Base-by-base conservation (phyloP, 2,888 invertebrate genomes). In the Mesochorus sp. region DNA sequence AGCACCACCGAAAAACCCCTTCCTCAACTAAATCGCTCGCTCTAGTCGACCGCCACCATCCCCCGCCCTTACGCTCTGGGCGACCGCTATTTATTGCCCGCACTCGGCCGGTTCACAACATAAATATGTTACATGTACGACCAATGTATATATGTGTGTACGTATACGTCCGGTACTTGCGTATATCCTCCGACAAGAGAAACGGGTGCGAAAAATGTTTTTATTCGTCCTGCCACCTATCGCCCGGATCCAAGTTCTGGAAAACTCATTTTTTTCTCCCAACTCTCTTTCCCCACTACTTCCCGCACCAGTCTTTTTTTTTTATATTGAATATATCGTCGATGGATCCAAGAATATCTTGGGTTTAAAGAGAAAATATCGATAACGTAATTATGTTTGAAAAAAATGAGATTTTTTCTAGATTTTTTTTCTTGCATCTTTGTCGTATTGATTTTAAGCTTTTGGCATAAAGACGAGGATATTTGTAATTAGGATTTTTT, bases 61-160 rank as follows among this genome's bases (percentile, higher is more conserved):
- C 81, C 78, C 79, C 80, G 79, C n/a, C n/a, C n/a, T n/a, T n/a
- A n/a, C n/a, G n/a, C n/a, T n/a, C n/a, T n/a, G n/a, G n/a, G 79
- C 80, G 74, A 76, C 83, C 76, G 85, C 89, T 89, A 90, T 90
- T 89, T 90, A 90, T 90, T 88, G 88, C 89, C 86, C 85, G 82
- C 89, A 88, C 87, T 88, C 85, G 87, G 88, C 84, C 85, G 87
- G 88, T 90, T 90, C 90, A 87, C 90, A 90, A 88, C 88, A 88
- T 90, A 90, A 90, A 90, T 90, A 90, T 89, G 89, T 89, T 89
- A 87, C 87, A 87, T 86, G 87, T 87, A 88, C 83, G 85, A 82
- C 82, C 84, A 82, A 24, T 70, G 37, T 39, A 31, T 2, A 42
- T 26, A 12, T 12, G 28, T 31, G 31, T 28, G 42, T 12, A 37